Conservation (phyloP, 2,797 vertebrate genomes). For the Anguilla marmorata region DNA sequence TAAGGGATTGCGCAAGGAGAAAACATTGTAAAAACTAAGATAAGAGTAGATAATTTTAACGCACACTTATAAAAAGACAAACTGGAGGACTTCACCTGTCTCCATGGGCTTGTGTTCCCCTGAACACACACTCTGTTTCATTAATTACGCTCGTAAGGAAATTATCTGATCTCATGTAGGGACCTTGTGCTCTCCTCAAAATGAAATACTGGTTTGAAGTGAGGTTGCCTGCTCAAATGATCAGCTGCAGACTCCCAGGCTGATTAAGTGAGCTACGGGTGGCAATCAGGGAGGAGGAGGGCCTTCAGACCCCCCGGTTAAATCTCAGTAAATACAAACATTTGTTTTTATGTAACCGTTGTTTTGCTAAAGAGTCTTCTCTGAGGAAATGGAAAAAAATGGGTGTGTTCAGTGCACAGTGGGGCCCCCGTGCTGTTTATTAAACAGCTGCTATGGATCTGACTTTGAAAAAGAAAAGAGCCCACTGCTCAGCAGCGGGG, state of each 20-base stretch:
- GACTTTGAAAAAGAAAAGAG: constrained; percentile 44
- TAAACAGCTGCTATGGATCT: constrained; percentile 39
- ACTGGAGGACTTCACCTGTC: not conserved
- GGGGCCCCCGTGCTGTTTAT: constrained; percentile 52
- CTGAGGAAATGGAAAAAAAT: constrained; percentile 54
- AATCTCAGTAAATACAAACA: constrained; percentile 50
- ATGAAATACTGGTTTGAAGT: not conserved
- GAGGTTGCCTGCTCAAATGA: not conserved
- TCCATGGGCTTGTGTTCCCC: not conserved
- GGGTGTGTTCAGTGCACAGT: constrained; percentile 57
- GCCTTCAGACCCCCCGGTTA: constrained; percentile 30
- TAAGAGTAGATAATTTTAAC: not conserved
- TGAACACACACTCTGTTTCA: not conserved
- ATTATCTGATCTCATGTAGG: not conserved
- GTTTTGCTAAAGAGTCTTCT: constrained; percentile 48
- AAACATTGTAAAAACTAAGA: constrained; percentile 1
- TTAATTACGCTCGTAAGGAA: not conserved
- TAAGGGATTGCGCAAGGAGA: not conserved
- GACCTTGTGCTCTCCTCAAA: not conserved
- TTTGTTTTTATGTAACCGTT: constrained; percentile 51
- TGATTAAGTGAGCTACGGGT: constrained; percentile 24
- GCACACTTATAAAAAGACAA: not conserved
- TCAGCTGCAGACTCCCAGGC: not conserved
- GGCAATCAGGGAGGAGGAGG: constrained; percentile 45
- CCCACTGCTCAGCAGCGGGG: constrained; percentile 53